These are phyloP conservation scores for Mesocricetus auratus DNA, from an alignment of 2,113 vertebrate genomes.

Conservation along the genomic window DNA sequence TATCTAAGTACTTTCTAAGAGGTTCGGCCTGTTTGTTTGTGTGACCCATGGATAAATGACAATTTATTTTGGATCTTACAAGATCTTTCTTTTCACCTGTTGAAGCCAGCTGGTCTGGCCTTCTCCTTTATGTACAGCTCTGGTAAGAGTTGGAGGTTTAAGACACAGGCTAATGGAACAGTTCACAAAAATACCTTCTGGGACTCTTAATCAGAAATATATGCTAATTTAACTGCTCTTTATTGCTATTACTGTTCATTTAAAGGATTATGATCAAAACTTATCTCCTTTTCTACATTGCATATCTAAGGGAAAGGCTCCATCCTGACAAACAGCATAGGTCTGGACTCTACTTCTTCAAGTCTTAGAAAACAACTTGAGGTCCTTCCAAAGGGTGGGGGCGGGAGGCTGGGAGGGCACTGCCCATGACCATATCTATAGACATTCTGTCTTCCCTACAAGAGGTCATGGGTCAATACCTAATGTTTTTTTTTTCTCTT, in stretches of 20 bases:
- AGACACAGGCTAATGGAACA: not conserved
- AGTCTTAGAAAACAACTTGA: not conserved
- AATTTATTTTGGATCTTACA: not conserved
- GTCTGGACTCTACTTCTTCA: not conserved
- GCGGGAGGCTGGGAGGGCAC: not conserved
- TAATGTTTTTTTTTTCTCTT: not conserved
- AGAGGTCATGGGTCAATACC: not conserved
- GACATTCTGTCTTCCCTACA: not conserved
- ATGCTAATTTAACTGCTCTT: constrained; percentile 23
- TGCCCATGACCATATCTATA: too few relatives aligned
- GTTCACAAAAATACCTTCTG: constrained; percentile 2
- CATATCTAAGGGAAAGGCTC: not conserved
- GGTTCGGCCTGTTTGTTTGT: not conserved
- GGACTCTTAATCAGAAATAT: not conserved
- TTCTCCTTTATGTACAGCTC: not conserved
- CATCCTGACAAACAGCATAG: not conserved
- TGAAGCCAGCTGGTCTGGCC: not conserved
- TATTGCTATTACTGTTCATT: constrained; percentile 35
- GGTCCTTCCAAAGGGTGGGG: not conserved
- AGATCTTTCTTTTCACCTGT: not conserved
- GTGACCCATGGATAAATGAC: not conserved
- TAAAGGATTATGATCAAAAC: constrained; percentile 20
- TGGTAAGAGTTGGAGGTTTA: not conserved
- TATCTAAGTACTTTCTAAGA: constrained; percentile 5
- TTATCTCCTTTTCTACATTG: constrained; percentile 13